Conservation (phyloP, 37 sponge, comb jelly and placozoan genomes). For the Eunapius fragilis region DNA sequence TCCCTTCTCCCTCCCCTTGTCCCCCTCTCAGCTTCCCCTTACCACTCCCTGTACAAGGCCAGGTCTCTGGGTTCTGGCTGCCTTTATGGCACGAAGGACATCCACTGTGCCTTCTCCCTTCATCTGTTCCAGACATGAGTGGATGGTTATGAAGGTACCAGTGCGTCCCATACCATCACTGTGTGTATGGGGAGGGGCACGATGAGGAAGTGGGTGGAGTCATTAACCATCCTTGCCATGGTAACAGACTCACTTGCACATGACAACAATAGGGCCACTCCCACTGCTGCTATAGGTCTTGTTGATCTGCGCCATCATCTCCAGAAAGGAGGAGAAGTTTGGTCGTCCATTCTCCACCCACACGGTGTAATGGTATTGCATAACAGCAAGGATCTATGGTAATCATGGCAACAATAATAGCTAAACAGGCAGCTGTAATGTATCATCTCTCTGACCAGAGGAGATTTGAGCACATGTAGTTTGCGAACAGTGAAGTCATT, state of each 20-base stretch:
- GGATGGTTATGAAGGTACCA: too few species aligned
- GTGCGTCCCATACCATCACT: too few species aligned
- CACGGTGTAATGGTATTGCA: conserved; percentile 87
- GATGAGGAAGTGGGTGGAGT: too few species aligned
- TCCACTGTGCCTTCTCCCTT: too few species aligned
- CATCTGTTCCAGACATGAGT: too few species aligned
- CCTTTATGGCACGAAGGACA: too few species aligned
- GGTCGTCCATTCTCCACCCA: conserved; percentile 90
- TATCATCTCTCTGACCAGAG: background rate
- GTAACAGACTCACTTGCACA: conserved; percentile 80
- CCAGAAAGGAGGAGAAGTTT: conserved; percentile 61
- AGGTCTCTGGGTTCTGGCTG: too few species aligned
- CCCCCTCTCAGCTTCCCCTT: too few species aligned
- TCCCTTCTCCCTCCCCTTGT: too few species aligned
- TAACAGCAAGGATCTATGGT: conserved; percentile 51
- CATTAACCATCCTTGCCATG: background rate
- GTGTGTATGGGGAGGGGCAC: too few species aligned
- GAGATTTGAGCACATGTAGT: background rate
- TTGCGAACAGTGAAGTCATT: background rate
- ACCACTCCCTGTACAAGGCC: too few species aligned
- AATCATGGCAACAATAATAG: conserved; percentile 9
- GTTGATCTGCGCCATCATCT: conserved; percentile 82
- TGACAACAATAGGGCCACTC: conserved; percentile 68
- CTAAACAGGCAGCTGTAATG: too few species aligned
- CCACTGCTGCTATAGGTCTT: conserved; percentile 83